phyloP scores from a whole-genome alignment of 2,797 vertebrate species.

The Xenopus petersii region DNA sequence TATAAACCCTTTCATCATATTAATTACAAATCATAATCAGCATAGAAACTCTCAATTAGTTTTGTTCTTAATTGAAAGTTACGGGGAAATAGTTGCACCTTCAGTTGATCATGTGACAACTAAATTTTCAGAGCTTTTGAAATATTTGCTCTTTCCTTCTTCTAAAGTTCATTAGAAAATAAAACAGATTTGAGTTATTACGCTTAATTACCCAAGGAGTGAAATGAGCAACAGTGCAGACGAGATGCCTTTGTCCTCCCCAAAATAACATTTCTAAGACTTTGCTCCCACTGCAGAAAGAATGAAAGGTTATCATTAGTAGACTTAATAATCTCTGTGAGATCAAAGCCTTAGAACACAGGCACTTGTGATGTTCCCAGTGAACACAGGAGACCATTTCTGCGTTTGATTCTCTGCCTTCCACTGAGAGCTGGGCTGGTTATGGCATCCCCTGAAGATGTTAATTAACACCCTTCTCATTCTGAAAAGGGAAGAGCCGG shows the following conservation, averaged over 20 bases:
- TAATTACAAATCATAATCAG: no score
- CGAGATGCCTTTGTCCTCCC: constrained; percentile 28
- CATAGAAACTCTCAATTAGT: not conserved
- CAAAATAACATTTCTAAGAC: constrained; percentile 45
- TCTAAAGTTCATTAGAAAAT: constrained; percentile 20
- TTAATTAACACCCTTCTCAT: constrained; percentile 49
- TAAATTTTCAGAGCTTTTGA: constrained; percentile 29
- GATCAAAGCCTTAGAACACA: constrained; percentile 46
- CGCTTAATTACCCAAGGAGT: constrained; percentile 37
- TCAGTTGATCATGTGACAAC: constrained; percentile 1
- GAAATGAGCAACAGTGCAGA: constrained; percentile 49
- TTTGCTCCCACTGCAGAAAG: constrained; percentile 38
- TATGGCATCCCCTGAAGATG: constrained; percentile 44
- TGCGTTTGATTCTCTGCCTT: constrained; percentile 46
- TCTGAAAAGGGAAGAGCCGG: constrained; percentile 42
- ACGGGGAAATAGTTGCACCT: not conserved
- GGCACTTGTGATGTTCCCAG: constrained; percentile 31
- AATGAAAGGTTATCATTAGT: constrained; percentile 48
- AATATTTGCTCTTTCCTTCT: not conserved
- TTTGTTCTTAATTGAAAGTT: constrained; percentile 8
- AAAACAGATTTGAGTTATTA: constrained; percentile 40
- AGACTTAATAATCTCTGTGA: constrained; percentile 35
- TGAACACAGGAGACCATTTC: constrained; percentile 32
- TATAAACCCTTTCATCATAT: no score
- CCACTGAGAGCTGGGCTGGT: constrained; percentile 52